phyloP scores from a whole-genome alignment of 2,888 invertebrate species.

The Baccha elongata region DNA sequence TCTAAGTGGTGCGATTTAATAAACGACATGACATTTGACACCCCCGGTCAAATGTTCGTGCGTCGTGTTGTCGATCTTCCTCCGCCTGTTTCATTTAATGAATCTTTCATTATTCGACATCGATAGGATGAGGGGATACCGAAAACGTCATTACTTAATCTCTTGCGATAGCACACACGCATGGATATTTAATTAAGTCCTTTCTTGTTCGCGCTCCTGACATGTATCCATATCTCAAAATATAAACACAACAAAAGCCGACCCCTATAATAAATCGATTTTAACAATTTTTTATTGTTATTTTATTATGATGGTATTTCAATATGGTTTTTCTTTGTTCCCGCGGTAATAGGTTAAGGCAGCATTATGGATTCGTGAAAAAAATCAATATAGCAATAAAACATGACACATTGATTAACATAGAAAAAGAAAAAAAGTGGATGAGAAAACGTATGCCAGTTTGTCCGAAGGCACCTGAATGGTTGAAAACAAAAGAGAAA shows the following conservation, averaged over 20 bases:
- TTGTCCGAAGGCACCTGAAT: too few species aligned
- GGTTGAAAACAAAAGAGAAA: too few species aligned
- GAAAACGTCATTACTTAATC: conserved; percentile 24
- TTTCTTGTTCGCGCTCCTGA: conserved; percentile 16
- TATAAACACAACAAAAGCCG: background rate
- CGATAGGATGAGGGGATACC: background rate
- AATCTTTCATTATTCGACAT: conserved; percentile 19
- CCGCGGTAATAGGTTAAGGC: too few species aligned
- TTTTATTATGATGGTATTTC: too few species aligned
- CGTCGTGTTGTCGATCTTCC: too few species aligned
- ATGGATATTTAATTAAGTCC: conserved; percentile 15
- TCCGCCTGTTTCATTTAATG: conserved; percentile 25
- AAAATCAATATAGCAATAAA: too few species aligned
- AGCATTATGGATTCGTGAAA: too few species aligned
- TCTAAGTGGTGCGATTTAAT: conserved; percentile 51
- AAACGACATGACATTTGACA: conserved; percentile 25
- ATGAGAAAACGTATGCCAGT: too few species aligned
- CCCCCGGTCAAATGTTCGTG: background rate
- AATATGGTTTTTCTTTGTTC: too few species aligned
- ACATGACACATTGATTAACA: too few species aligned
- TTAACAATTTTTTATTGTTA: conserved; percentile 1
- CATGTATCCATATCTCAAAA: background rate
- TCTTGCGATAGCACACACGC: conserved; percentile 4
- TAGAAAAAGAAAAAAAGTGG: too few species aligned
- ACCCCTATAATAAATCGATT: conserved; percentile 16